A percentile compares a stretch with the other conserved stretches of the same genome.
phyloP scores from a whole-genome alignment of 2,888 invertebrate species.

The Brachylomia viminalis region DNA sequence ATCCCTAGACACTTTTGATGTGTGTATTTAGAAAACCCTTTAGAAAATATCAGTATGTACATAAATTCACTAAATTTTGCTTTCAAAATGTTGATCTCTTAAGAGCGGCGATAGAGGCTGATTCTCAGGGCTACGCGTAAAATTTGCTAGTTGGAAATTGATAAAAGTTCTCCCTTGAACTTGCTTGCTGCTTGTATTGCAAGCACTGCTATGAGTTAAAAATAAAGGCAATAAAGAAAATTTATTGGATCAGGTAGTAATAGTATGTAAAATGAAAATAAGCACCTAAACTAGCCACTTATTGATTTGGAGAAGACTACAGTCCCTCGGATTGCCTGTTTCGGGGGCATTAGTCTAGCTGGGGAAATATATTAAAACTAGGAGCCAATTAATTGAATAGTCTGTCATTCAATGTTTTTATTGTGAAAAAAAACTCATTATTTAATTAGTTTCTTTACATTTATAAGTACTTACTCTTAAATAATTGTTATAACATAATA shows the following conservation, averaged over 20 bases:
- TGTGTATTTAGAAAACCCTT: not conserved
- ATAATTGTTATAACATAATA: too few species aligned
- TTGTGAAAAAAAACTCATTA: not conserved
- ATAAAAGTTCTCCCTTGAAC: constrained; percentile 16
- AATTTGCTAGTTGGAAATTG: constrained; percentile 14
- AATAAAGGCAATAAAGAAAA: not conserved
- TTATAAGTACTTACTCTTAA: not conserved
- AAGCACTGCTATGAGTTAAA: not conserved
- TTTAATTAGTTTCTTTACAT: not conserved
- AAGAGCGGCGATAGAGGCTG: constrained; percentile 17
- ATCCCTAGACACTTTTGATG: too few species aligned
- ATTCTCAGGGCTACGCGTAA: constrained; percentile 13
- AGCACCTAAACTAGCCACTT: not conserved
- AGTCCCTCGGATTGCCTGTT: too few species aligned
- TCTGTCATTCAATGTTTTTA: not conserved
- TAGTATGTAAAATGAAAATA: not conserved
- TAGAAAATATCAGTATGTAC: constrained; percentile 17
- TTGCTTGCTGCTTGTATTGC: too few species aligned
- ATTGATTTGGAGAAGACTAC: not conserved
- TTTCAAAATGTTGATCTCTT: constrained; percentile 19
- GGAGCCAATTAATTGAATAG: not conserved
- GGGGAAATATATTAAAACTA: not conserved
- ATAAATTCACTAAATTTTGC: constrained; percentile 36
- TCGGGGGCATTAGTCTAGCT: not conserved
- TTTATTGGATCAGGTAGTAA: not conserved